Percentiles rank a stretch among this genome's conserved stretches.
phyloP scores from a whole-genome alignment of 2,797 vertebrate species.

The Australoheros facetus region DNA sequence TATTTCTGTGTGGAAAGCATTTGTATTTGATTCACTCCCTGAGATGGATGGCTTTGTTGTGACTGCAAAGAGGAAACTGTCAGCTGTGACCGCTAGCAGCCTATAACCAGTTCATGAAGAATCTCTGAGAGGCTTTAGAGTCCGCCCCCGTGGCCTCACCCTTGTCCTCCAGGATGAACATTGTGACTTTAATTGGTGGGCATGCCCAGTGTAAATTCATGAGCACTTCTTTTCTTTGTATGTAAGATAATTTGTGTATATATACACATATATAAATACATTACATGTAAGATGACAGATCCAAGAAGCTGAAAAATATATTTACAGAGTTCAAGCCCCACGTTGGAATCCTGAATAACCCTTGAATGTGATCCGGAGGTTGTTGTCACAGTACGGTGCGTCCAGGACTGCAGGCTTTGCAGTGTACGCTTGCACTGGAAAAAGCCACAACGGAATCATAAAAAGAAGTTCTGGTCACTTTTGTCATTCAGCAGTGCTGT shows the following conservation, averaged over 20 bases:
- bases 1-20: slow-evolving; percentile 50
- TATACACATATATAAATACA: slow-evolving; percentile 83
- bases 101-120: slow-evolving; percentile 22
- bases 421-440: slow-evolving; percentile 57
- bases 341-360: slow-evolving; percentile 51
- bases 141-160: slow-evolving; percentile 58
- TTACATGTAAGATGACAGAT: slow-evolving; percentile 67
- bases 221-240: slow-evolving; percentile 75
- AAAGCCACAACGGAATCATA: slow-evolving; percentile 46
- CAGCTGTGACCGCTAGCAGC: slow-evolving; percentile 5
- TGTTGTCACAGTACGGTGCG: slow-evolving; percentile 29
- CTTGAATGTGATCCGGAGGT: slow-evolving; percentile 45
- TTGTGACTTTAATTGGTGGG: slow-evolving; percentile 70
- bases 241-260: slow-evolving; percentile 80
- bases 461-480: slow-evolving; percentile 58
- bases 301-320: slow-evolving; percentile 81
- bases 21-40: slow-evolving; percentile 67
- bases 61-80: slow-evolving; percentile 11
- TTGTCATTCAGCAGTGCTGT: slow-evolving; percentile 54
- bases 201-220: slow-evolving; percentile 81
- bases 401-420: slow-evolving; percentile 44
- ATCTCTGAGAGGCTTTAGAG: slow-evolving; percentile 17
- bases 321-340: slow-evolving; percentile 64
- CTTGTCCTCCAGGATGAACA: slow-evolving; percentile 72
- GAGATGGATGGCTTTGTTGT: slow-evolving; percentile 83